These are phyloP conservation scores for Pampusana beccarii DNA, from an alignment of 2,113 vertebrate genomes.

Conservation along the genomic window DNA sequence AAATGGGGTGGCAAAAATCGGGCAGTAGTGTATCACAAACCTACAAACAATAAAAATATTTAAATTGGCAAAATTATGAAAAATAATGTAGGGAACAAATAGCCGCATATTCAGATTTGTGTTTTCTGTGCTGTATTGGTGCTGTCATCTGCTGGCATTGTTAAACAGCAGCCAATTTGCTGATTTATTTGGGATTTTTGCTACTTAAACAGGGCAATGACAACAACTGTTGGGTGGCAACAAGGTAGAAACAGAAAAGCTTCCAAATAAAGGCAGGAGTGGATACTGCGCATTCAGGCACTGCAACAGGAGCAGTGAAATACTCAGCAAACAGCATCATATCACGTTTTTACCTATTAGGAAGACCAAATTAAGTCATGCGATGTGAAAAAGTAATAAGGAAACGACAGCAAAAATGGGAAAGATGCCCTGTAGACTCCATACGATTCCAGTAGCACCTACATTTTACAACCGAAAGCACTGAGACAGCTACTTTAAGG, in stretches of 20 bases:
- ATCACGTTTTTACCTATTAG: background rate
- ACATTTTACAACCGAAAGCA: background rate
- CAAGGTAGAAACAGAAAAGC: background rate
- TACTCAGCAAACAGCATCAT: accelerated
- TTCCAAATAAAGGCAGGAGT: background rate
- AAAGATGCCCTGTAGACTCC: background rate
- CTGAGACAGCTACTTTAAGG: slow-evolving; percentile 18
- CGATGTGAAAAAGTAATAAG: background rate
- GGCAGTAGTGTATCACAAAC: background rate
- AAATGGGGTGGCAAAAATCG: accelerated
- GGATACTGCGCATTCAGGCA: background rate
- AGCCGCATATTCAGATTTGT: background rate
- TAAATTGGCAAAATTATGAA: background rate
- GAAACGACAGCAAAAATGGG: background rate
- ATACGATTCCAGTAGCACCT: background rate
- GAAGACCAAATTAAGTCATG: background rate
- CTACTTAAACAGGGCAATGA: background rate
- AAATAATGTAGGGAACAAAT: background rate
- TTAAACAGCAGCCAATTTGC: background rate
- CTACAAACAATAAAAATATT: background rate
- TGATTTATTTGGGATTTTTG: background rate
- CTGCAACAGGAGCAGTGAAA: background rate
- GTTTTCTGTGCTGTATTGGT: background rate
- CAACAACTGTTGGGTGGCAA: background rate
- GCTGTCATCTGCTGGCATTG: background rate